Evolutionary conservation across 2,113 vertebrate species (phyloP).

Genomic region (Pterocles gutturalis): DNA sequence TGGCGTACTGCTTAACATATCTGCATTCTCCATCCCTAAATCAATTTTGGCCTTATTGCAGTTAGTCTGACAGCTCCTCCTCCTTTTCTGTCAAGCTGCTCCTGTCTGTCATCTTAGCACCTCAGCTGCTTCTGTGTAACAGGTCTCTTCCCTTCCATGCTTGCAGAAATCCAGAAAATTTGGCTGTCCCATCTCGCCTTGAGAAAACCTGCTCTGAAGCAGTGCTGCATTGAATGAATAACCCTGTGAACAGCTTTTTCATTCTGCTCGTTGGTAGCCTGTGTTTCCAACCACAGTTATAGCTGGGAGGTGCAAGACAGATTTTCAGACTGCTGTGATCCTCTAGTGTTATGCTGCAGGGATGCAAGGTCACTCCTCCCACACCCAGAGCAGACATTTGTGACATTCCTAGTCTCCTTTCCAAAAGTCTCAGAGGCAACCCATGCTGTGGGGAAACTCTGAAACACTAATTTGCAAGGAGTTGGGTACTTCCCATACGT

Average conservation of each 20-base stretch:
- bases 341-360: background rate
- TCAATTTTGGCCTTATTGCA: slow-evolving; percentile 20
- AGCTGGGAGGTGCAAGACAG: background rate
- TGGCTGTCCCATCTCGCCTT: slow-evolving; percentile 14
- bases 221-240: background rate
- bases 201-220: slow-evolving; percentile 12
- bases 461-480: background rate
- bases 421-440: background rate
- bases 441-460: background rate
- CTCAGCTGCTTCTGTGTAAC: slow-evolving; percentile 64
- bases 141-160: slow-evolving; percentile 41
- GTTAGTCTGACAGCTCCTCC: slow-evolving; percentile 55
- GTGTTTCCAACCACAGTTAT: slow-evolving; percentile 6
- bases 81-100: slow-evolving; percentile 47
- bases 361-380: background rate
- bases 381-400: background rate
- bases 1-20: background rate
- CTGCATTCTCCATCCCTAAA: slow-evolving; percentile 8
- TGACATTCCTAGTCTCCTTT: background rate
- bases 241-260: slow-evolving; percentile 19
- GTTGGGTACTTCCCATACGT: background rate
- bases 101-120: slow-evolving; percentile 52
- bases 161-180: slow-evolving; percentile 23
- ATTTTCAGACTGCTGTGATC: background rate
- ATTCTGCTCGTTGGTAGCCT: background rate